phyloP scores from a whole-genome alignment of 1,140 invertebrate species.

The Drosophila sp. region DNA sequence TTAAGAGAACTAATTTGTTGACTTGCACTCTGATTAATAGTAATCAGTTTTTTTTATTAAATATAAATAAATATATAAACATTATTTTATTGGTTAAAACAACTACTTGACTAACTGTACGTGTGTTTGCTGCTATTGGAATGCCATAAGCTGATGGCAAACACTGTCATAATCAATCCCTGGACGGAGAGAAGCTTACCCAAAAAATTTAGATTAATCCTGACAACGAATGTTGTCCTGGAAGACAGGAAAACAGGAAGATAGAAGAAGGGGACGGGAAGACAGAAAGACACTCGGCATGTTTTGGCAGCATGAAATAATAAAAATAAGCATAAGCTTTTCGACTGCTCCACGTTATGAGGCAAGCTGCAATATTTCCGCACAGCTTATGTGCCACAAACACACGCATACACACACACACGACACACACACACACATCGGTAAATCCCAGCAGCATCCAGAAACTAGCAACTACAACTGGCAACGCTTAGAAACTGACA shows the following conservation, averaged over 20 bases:
- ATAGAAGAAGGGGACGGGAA: no score
- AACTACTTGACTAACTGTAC: not conserved
- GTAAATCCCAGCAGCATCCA: conserved; percentile 33
- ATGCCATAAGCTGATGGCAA: conserved; percentile 25
- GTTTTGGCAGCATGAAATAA: conserved; percentile 47
- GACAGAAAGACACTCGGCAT: conserved; percentile 27
- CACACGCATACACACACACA: conserved; percentile 15
- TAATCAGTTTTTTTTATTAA: no score
- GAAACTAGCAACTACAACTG: conserved; percentile 36
- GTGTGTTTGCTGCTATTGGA: conserved; percentile 1
- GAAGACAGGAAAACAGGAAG: conserved; percentile 5
- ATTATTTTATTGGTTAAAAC: no score
- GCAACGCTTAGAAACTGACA: conserved; percentile 50
- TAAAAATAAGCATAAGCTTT: conserved; percentile 71
- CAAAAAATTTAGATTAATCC: conserved; percentile 20
- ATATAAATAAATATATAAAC: not conserved
- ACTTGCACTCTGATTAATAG: no score
- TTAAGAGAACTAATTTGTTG: no score
- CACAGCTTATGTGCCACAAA: conserved; percentile 71
- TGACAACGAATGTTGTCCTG: conserved; percentile 17
- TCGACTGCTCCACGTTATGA: conserved; percentile 55
- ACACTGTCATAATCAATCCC: conserved; percentile 1
- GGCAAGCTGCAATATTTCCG: conserved; percentile 77
- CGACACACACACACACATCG: conserved; percentile 1
- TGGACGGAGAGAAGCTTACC: conserved; percentile 14